Evolutionary conservation across 2,888 invertebrate genomes (phyloP).

Genomic region (Protophormia terraenovae): DNA sequence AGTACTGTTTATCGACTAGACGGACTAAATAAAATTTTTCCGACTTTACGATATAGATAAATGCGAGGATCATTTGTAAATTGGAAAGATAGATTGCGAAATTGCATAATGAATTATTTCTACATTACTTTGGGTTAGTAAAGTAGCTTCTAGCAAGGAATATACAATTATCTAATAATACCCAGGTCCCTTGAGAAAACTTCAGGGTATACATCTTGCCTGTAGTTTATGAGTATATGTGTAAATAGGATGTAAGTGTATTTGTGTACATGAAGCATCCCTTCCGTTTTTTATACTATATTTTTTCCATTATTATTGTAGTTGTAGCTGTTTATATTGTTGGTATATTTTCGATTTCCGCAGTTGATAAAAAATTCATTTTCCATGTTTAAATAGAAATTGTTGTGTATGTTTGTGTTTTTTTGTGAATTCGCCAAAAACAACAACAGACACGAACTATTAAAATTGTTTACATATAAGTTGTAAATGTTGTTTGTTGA

Average conservation of each 20-base stretch:
- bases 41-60: too few relatives aligned
- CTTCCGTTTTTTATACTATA: constrained; percentile 37
- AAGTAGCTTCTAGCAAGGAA: too few relatives aligned
- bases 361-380: constrained; percentile 59
- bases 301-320: constrained; percentile 28
- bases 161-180: too few relatives aligned
- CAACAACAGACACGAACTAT: constrained; percentile 17
- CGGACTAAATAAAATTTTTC: too few relatives aligned
- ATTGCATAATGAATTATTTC: too few relatives aligned
- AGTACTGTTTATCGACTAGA: too few relatives aligned
- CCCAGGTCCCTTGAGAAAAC: too few relatives aligned
- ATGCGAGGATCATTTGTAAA: too few relatives aligned
- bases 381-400: constrained; percentile 55
- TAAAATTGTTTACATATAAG: constrained; percentile 25
- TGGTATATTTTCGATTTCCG: constrained; percentile 65
- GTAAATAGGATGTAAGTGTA: constrained; percentile 2
- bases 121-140: too few relatives aligned
- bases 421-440: not conserved
- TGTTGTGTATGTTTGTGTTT: not conserved
- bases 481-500: constrained; percentile 4
- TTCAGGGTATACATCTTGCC: too few relatives aligned
- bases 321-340: constrained; percentile 21
- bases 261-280: constrained; percentile 41
- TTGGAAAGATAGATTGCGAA: too few relatives aligned
- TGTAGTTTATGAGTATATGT: not conserved